These are phyloP conservation scores for Orientallactaga bullata DNA, from an alignment of 2,113 vertebrate genomes.

Conservation along the genomic window DNA sequence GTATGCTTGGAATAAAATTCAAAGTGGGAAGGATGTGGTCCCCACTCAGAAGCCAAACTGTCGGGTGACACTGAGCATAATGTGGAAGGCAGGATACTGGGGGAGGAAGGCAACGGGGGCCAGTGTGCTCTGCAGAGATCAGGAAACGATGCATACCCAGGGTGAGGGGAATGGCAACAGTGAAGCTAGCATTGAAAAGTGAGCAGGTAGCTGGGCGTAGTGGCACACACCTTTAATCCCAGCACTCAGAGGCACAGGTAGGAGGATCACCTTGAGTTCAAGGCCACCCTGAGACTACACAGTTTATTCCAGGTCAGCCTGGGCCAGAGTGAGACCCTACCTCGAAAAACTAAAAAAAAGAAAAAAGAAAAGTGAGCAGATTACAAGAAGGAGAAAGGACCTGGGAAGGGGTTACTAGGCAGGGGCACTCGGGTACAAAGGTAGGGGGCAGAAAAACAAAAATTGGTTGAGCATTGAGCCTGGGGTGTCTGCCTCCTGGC, in stretches of 20 bases:
- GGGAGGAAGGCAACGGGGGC: background rate
- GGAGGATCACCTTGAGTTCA: no score
- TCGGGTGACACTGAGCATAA: background rate
- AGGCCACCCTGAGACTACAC: no score
- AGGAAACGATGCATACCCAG: background rate
- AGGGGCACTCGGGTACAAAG: background rate
- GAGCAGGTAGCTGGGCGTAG: no score
- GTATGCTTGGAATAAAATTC: conserved; percentile 35
- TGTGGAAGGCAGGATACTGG: background rate
- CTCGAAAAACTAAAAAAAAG: no score
- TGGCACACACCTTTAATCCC: no score
- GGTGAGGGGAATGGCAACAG: no score
- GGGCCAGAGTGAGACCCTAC: no score
- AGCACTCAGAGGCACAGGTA: no score
- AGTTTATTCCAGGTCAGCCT: no score
- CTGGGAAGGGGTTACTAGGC: background rate
- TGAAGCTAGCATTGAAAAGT: background rate
- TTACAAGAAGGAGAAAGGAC: background rate
- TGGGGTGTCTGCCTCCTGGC: fast-evolving
- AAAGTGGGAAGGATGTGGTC: background rate
- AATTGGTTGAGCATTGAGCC: background rate
- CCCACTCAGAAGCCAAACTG: background rate
- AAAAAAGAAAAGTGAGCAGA: background rate
- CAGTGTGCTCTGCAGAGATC: fast-evolving
- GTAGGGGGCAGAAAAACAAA: background rate